Evolutionary conservation across 2,113 vertebrate genomes (phyloP).

Genomic region (Girardinichthys multiradiatus): DNA sequence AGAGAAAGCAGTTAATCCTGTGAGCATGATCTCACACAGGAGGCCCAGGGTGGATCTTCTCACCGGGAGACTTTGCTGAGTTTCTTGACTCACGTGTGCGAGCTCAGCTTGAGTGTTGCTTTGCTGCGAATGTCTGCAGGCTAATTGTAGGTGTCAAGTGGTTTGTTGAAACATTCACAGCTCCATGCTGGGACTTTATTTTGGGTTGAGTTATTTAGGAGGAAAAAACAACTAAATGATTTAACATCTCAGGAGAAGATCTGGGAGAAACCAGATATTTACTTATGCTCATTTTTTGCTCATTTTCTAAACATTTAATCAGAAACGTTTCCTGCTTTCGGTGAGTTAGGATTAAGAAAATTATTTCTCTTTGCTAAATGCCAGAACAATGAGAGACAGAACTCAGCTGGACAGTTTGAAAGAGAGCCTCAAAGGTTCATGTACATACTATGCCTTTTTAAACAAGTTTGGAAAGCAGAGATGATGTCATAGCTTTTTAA

Average conservation of each 20-base stretch:
- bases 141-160: conserved; percentile 7
- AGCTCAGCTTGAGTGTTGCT: conserved; percentile 1
- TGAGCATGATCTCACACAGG: background rate
- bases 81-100: background rate
- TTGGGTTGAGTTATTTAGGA: background rate
- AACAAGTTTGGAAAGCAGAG: no score
- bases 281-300: background rate
- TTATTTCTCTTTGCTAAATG: background rate
- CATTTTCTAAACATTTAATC: no score
- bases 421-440: background rate
- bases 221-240: background rate
- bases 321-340: no score
- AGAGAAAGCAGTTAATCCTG: background rate
- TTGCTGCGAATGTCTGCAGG: conserved; percentile 8
- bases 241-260: background rate
- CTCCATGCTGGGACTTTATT: conserved; percentile 8
- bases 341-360: no score
- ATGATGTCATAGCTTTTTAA: no score
- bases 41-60: background rate
- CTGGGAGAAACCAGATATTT: background rate
- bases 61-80: background rate
- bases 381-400: background rate
- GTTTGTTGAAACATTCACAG: background rate
- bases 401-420: no score
- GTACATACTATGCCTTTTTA: no score